Evolutionary conservation across 1,140 invertebrate genomes (phyloP).

Genomic region (Temnothorax nylanderi): DNA sequence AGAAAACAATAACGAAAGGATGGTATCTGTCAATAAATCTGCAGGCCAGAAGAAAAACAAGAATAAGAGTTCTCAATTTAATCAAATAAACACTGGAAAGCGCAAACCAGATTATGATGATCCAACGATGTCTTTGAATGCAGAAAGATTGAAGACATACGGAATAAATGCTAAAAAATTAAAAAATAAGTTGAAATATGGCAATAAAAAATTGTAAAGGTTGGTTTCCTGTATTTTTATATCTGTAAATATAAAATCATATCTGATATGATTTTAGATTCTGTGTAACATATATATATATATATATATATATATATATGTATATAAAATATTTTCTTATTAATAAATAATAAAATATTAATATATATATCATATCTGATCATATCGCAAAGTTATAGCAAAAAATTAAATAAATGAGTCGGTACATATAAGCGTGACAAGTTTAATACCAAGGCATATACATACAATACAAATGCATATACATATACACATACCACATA

Average conservation of each 20-base stretch:
- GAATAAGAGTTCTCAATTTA: slow-evolving; percentile 65
- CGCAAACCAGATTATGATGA: slow-evolving; percentile 57
- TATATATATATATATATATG: not conserved
- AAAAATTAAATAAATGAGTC: slow-evolving; percentile 4
- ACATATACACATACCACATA: not conserved
- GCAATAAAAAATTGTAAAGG: slow-evolving; percentile 76
- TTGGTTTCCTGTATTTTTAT: slow-evolving; percentile 24
- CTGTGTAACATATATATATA: not conserved
- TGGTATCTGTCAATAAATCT: not conserved
- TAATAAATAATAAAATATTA: not conserved
- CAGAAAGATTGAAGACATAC: slow-evolving; percentile 94
- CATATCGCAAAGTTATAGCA: not conserved
- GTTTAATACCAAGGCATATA: not conserved
- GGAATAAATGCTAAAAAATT: slow-evolving; percentile 97
- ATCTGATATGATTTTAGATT: not conserved
- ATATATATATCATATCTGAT: not conserved
- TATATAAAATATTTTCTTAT: not conserved
- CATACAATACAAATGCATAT: not conserved
- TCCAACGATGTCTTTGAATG: slow-evolving; percentile 86
- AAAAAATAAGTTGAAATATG: slow-evolving; percentile 89
- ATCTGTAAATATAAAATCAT: slow-evolving; percentile 23
- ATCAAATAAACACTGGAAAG: slow-evolving; percentile 71
- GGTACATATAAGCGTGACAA: not conserved
- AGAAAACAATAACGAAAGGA: slow-evolving; percentile 11
- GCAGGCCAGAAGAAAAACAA: slow-evolving; percentile 53